Conservation (phyloP, 92 coral and sea anemone species). For the Epizoanthus stellaris region DNA sequence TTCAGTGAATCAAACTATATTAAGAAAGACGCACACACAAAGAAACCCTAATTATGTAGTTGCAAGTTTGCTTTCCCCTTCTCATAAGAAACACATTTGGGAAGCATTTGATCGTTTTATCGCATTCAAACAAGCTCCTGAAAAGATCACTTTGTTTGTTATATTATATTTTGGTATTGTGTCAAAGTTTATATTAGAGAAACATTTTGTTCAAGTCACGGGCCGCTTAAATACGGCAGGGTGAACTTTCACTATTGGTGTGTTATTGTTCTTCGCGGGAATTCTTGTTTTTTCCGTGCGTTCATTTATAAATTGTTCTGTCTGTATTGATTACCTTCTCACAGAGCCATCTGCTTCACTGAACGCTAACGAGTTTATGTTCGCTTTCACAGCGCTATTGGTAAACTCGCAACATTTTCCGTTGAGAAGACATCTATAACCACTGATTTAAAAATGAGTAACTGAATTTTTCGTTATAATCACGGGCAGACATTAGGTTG, state of each 20-base stretch:
- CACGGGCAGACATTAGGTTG: background rate
- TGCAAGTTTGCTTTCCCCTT: background rate
- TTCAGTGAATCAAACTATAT: background rate
- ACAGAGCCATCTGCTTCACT: slow-evolving; percentile 28
- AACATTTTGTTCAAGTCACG: background rate
- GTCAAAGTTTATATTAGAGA: background rate
- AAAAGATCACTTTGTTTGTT: slow-evolving; percentile 9
- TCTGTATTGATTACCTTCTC: background rate
- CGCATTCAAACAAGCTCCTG: slow-evolving; percentile 6
- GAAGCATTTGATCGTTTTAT: slow-evolving; percentile 28
- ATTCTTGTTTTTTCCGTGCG: background rate
- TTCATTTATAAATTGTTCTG: slow-evolving; percentile 27
- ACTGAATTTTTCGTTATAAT: background rate
- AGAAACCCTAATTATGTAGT: background rate
- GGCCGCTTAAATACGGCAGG: background rate
- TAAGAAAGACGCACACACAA: background rate
- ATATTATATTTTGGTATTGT: slow-evolving; percentile 2
- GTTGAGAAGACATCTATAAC: background rate
- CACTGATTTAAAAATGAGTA: background rate
- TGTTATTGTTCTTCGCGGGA: slow-evolving; percentile 21
- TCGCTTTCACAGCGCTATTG: background rate
- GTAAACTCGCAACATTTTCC: background rate
- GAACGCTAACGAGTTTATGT: background rate
- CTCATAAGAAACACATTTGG: slow-evolving; percentile 9
- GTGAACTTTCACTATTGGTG: background rate